Conservation (phyloP, 2,888 invertebrate species). For the Napeogenes inachia region DNA sequence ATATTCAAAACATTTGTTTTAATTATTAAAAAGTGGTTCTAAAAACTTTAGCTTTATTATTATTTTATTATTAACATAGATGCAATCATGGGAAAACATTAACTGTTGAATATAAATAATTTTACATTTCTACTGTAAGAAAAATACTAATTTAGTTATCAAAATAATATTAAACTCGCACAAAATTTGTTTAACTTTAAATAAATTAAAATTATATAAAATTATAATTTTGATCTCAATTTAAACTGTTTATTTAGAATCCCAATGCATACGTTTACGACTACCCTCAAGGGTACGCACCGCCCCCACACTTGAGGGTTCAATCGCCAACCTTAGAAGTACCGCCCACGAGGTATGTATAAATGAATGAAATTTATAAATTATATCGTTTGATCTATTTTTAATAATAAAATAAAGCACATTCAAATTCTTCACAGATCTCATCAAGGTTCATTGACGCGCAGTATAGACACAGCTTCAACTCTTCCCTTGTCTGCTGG, state of each 20-base stretch:
- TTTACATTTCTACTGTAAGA: too few relatives aligned
- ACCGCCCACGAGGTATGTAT: slow-evolving; percentile 53
- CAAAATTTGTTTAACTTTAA: too few relatives aligned
- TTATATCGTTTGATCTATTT: neutral
- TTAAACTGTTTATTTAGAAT: slow-evolving; percentile 40
- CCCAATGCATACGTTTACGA: slow-evolving; percentile 68
- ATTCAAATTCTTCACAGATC: slow-evolving; percentile 43
- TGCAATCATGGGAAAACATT: too few relatives aligned
- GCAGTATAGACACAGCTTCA: slow-evolving; percentile 69
- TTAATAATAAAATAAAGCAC: neutral
- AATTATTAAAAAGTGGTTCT: too few relatives aligned
- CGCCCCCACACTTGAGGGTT: slow-evolving; percentile 64
- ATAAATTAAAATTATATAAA: too few relatives aligned
- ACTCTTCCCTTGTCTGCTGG: slow-evolving; percentile 63
- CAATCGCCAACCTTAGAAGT: slow-evolving; percentile 62
- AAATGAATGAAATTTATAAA: neutral
- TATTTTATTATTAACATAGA: too few relatives aligned
- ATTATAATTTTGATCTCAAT: too few relatives aligned
- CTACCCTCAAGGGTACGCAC: slow-evolving; percentile 69
- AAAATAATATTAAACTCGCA: too few relatives aligned
- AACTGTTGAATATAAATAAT: too few relatives aligned
- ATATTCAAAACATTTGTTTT: too few relatives aligned
- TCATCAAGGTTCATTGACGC: slow-evolving; percentile 68
- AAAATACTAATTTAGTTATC: too few relatives aligned
- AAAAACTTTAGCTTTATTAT: too few relatives aligned